phyloP scores from a whole-genome alignment of 1,140 invertebrate species.

The Lasioglossum albipes region DNA sequence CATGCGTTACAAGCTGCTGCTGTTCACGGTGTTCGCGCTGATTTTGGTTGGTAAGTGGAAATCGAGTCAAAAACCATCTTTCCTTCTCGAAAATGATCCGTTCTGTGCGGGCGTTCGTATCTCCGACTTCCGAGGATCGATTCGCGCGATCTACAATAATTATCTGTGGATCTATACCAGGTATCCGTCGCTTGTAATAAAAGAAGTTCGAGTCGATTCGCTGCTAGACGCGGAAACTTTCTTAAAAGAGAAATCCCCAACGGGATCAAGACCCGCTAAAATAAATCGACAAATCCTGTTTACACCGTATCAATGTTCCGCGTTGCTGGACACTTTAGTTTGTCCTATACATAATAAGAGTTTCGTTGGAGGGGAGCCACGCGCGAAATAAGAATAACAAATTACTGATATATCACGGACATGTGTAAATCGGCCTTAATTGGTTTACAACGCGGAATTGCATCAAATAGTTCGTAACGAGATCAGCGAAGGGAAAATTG shows the following conservation, averaged over 20 bases:
- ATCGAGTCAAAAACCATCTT: neutral
- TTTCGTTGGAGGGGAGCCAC: too few relatives aligned
- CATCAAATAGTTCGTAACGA: conserved; percentile 36
- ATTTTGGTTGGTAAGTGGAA: conserved; percentile 66
- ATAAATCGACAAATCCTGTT: too few relatives aligned
- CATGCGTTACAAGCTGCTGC: conserved; percentile 65
- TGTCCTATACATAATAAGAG: too few relatives aligned
- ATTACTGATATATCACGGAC: too few relatives aligned
- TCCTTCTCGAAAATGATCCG: neutral
- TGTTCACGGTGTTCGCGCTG: conserved; percentile 62
- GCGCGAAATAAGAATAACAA: too few relatives aligned
- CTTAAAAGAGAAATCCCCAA: neutral
- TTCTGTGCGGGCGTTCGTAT: neutral
- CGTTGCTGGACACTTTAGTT: too few relatives aligned
- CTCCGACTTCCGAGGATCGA: neutral
- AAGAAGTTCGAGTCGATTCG: neutral
- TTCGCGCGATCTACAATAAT: too few relatives aligned
- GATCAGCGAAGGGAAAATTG: conserved; percentile 49
- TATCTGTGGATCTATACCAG: too few relatives aligned
- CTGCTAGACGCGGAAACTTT: conserved; percentile 8
- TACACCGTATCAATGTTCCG: too few relatives aligned
- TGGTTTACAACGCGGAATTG: neutral
- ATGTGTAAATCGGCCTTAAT: neutral
- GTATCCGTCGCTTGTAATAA: too few relatives aligned
- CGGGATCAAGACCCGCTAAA: too few relatives aligned